phyloP scores from a whole-genome alignment of 2,888 invertebrate genomes.

The Amphipoea lucens region DNA sequence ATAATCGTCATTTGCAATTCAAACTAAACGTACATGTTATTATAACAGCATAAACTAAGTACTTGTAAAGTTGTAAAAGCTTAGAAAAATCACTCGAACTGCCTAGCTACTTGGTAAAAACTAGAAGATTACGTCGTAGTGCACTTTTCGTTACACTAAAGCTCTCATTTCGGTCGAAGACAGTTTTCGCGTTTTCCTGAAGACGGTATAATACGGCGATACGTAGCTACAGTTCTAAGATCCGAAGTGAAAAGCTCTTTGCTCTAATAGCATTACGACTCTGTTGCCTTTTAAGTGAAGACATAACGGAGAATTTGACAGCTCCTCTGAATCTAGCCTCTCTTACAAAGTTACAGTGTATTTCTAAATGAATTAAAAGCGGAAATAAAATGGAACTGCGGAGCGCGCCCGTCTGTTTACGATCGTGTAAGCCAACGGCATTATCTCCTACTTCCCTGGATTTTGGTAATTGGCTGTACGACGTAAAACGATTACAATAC shows the following conservation, averaged over 20 bases:
- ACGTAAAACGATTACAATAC: slow-evolving; percentile 77
- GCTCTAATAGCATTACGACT: slow-evolving; percentile 62
- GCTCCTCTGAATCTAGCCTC: slow-evolving; percentile 44
- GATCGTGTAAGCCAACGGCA: slow-evolving; percentile 52
- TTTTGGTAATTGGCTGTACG: slow-evolving; percentile 73
- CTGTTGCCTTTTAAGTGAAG: slow-evolving; percentile 56
- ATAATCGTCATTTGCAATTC: slow-evolving; percentile 82
- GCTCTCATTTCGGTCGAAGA: slow-evolving; percentile 58
- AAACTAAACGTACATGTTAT: slow-evolving; percentile 60
- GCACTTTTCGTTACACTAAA: slow-evolving; percentile 65
- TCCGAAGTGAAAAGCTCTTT: slow-evolving; percentile 63
- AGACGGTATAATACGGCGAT: slow-evolving; percentile 48
- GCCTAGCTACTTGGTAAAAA: slow-evolving; percentile 39
- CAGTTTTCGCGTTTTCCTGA: slow-evolving; percentile 58
- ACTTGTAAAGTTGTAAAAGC: slow-evolving; percentile 27
- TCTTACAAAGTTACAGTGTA: slow-evolving; percentile 54
- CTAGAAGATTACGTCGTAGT: slow-evolving; percentile 62
- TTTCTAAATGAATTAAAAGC: slow-evolving; percentile 58
- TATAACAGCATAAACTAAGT: slow-evolving; percentile 24
- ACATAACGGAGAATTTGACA: slow-evolving; percentile 56
- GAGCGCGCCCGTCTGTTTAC: slow-evolving; percentile 45
- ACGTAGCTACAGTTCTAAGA: slow-evolving; percentile 58
- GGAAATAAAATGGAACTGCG: slow-evolving; percentile 41
- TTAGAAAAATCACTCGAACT: slow-evolving; percentile 27
- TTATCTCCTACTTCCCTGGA: slow-evolving; percentile 64